Base-by-base conservation (phyloP, 2,888 invertebrate species). In the Cyaniris semiargus region DNA sequence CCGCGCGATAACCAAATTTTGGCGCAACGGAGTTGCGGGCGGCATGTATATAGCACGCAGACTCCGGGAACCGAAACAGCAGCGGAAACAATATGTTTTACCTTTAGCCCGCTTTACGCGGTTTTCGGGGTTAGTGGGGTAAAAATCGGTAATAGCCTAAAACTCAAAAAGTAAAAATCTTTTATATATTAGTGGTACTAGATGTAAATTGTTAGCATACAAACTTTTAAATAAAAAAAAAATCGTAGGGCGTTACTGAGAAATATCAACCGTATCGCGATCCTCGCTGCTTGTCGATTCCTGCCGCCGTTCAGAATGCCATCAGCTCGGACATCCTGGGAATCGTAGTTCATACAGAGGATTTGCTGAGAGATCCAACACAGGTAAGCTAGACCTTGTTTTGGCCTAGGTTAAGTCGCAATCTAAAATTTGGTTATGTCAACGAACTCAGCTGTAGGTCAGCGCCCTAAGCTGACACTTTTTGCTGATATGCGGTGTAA, bases 311-410 rank as follows among this genome's bases (percentile, higher is more conserved):
- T 70, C 96, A 96, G 85, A 97, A 96, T 89, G 98, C 98, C 0
- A 94, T 96, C 71, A 96, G 97, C 84, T 95, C 97, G 79, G 97
- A 97, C 85, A 95, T 99, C 77, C 92, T 98, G 86, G 99, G 99
- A 23, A 96, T 99, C 81, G 98, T 97, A 80, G 98, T 98, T 13
- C 98, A 98, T 87, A 97, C 98, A 0, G 98, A 99, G 91, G 98
- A 99, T 86, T 94, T 98, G 82, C 94, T 99, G 75, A 94, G 97
- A 79, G 98, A 98, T 91, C 96, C 97, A 8, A 95, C 96, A 38
- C 96, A 97, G 95, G 96, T 96, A 88, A 88, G n/a, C 15, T 66
- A 31, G 23, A 23, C 13, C 23, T 60, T 60, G 48, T 48, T 48
- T 53, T 53, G 18, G 13, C 18, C 53, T 53, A 53, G 53, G 53